Percentiles rank a stretch among this genome's conserved stretches.
Conservation (phyloP, 2,797 vertebrate genomes). For the Galagoides demidoff region DNA sequence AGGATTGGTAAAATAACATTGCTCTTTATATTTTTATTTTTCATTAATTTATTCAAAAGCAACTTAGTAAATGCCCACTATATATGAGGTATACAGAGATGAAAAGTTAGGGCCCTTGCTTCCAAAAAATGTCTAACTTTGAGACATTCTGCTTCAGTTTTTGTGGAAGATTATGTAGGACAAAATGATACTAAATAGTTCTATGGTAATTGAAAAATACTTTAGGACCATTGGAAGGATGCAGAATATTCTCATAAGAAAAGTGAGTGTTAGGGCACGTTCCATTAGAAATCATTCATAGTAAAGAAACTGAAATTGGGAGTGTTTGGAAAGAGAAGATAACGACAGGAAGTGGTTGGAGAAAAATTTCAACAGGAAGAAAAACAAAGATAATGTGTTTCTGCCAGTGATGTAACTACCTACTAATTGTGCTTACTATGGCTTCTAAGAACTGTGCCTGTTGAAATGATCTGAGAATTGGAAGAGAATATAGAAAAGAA, state of each 20-base stretch:
- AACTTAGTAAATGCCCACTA: not conserved
- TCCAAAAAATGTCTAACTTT: not conserved
- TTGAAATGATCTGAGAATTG: not conserved
- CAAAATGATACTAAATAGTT: not conserved
- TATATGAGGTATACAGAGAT: not conserved
- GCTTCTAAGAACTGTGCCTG: conserved; percentile 36
- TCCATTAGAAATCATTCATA: conserved; percentile 1
- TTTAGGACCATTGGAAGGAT: not conserved
- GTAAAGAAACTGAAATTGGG: conserved; percentile 31
- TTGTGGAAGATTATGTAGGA: not conserved
- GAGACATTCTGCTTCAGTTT: conserved; percentile 14
- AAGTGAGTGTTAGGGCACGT: not conserved
- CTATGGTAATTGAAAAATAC: not conserved
- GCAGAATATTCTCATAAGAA: not conserved
- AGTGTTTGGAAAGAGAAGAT: not conserved
- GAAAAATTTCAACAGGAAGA: conserved; percentile 70
- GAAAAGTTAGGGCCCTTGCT: not conserved
- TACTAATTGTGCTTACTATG: not conserved
- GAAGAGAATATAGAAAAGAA: not conserved
- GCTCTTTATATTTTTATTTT: not conserved
- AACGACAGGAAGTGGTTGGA: conserved; percentile 66
- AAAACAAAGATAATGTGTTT: conserved; percentile 54
- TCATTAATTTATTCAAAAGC: conserved; percentile 20
- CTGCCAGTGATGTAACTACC: conserved; percentile 33
- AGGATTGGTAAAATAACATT: not conserved